Conservation (phyloP, 2,797 vertebrate species). For the Acrossocheilus fasciatus region DNA sequence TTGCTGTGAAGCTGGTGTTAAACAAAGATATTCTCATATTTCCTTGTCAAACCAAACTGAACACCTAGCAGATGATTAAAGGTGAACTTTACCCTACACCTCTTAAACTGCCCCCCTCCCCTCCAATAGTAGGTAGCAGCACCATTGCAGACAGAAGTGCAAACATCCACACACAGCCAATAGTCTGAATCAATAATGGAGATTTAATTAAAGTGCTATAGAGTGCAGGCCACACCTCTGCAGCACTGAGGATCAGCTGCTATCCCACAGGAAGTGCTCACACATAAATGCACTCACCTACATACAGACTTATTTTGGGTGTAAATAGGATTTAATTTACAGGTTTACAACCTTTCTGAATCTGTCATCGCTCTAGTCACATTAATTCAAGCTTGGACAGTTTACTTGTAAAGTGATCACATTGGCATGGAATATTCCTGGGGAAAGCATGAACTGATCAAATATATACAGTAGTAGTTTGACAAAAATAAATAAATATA, state of each 20-base stretch:
- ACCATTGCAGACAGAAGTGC: neutral
- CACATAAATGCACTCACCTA: neutral
- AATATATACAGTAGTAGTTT: neutral
- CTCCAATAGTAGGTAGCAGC: neutral
- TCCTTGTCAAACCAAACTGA: constrained; percentile 25
- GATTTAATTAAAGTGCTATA: constrained; percentile 51
- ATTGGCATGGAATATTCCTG: neutral
- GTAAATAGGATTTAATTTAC: neutral
- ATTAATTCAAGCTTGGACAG: neutral
- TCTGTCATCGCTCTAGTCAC: neutral
- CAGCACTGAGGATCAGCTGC: constrained; percentile 15
- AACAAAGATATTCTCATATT: constrained; percentile 37
- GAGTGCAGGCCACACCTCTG: neutral
- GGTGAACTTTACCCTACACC: neutral
- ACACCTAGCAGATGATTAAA: constrained; percentile 37
- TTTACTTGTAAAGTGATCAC: neutral
- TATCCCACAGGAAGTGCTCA: neutral
- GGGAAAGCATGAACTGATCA: neutral
- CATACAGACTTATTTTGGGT: neutral
- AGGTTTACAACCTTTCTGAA: constrained; percentile 3
- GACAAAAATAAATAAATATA: neutral
- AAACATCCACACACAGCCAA: constrained; percentile 28
- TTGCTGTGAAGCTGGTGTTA: neutral
- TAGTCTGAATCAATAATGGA: constrained; percentile 48
- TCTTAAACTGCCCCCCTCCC: neutral